Base-by-base conservation (phyloP, 2,113 vertebrate genomes). In the Talpa occidentalis region DNA sequence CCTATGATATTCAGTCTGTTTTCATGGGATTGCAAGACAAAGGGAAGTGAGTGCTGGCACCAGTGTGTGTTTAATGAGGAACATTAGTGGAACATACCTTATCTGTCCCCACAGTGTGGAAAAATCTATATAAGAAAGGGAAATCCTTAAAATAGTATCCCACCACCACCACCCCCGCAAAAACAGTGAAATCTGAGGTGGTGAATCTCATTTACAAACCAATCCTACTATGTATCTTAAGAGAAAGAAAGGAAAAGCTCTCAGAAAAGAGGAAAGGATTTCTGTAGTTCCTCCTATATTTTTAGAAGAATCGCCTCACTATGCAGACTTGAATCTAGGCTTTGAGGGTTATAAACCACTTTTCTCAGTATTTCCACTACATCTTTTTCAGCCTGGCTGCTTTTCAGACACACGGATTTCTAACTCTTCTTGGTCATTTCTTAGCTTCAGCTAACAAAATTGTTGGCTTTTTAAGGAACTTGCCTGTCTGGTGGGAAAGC, bases 241-340 rank as follows among this genome's bases (percentile, higher is more conserved):
- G 44, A 26, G 15, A 72, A 28, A 8, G 7, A 56, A 74, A 47
- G 42, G 42, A 59, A 52, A 92, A 69, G 3, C 54, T 88, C 30
- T 89, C 74, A 74, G 83, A 88, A 88, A 70, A 73, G 77, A 67
- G 59, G 85, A 86, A 54, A 91, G 66, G 92, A 70, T 76, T 96
- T 90, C 66, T 5, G 3, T 60, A 69, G 84, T 85, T 93, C 90
- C 73, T 92, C 78, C 85, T 77, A 17, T 97, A 93, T 95, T 97
- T 97, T 96, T 96, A 93, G 95, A 88, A 90, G 54, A 88, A 88
- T 93, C 84, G 81, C 94, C 42, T 97, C 88, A 93, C 62, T 94
- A 37, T 70, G 67, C 95, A 94, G 88, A 88, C 92, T 90, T 90
- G 84, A 95, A 47, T 94, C 90, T 94, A 16, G 84, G 84, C 37